Percentiles rank a stretch among this genome's conserved stretches.
Evolutionary conservation across 2,888 invertebrate genomes (phyloP).

Genomic region (Pachycephus smyrnensis): DNA sequence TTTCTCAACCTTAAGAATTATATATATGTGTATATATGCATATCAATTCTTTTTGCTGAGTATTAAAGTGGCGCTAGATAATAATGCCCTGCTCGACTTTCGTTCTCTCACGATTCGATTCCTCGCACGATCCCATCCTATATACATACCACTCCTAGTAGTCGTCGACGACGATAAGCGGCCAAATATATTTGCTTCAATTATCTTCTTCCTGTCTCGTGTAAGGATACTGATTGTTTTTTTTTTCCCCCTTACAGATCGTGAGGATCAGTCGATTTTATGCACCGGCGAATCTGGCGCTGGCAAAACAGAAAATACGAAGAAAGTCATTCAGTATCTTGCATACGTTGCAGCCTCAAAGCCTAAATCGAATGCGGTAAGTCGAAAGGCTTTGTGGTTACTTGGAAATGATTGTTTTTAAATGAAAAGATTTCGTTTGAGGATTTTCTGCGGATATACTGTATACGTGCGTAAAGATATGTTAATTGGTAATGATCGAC

Average conservation of each 20-base stretch:
- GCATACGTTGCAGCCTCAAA: conserved; percentile 99
- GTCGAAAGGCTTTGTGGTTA: conserved; percentile 51
- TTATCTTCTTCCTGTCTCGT: neutral
- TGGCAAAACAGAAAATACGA: conserved; percentile 99
- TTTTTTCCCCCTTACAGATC: conserved; percentile 77
- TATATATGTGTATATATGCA: neutral
- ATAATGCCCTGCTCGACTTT: neutral
- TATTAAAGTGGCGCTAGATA: neutral
- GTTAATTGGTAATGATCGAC: neutral
- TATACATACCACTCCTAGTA: neutral
- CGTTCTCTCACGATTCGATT: neutral
- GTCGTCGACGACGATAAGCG: neutral
- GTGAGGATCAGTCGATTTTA: conserved; percentile 99
- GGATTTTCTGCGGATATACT: too few species aligned
- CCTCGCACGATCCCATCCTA: neutral
- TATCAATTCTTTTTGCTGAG: neutral
- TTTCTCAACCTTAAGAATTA: neutral
- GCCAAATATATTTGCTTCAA: neutral
- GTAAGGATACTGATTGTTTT: conserved; percentile 26
- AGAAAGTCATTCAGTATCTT: conserved; percentile 99
- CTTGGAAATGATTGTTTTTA: neutral
- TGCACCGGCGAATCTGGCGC: conserved; percentile 99
- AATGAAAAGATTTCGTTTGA: neutral
- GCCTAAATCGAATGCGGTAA: conserved; percentile 91
- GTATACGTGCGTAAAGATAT: neutral